Evolutionary conservation across 2,888 invertebrate genomes (phyloP).

Genomic region (Beris morrisii): DNA sequence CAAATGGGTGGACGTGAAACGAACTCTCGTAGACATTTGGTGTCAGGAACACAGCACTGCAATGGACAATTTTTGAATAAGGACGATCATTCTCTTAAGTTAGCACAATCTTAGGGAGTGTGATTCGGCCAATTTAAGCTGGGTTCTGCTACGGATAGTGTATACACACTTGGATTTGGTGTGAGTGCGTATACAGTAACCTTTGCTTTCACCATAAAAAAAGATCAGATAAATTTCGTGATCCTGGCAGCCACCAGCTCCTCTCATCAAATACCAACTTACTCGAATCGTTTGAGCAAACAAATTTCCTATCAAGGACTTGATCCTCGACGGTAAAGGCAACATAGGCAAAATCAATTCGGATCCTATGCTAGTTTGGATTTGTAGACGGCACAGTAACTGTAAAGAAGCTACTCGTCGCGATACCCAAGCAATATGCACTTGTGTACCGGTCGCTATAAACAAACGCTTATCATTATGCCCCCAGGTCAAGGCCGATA

Average conservation of each 20-base stretch:
- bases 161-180: too few relatives aligned
- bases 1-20: conserved; percentile 88
- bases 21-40: conserved; percentile 84
- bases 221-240: too few relatives aligned
- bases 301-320: conserved; percentile 80
- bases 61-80: background rate
- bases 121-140: too few relatives aligned
- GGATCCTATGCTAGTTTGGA: conserved; percentile 72
- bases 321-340: conserved; percentile 85
- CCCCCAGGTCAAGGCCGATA: conserved; percentile 96
- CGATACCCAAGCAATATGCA: conserved; percentile 93
- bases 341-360: conserved; percentile 76
- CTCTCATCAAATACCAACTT: conserved; percentile 45
- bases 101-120: too few relatives aligned
- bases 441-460: conserved; percentile 86
- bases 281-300: conserved; percentile 94
- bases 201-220: too few relatives aligned
- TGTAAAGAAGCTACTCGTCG: conserved; percentile 88
- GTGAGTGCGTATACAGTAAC: too few relatives aligned
- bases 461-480: conserved; percentile 96
- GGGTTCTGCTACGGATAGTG: too few relatives aligned
- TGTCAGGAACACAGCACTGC: conserved; percentile 93
- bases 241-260: too few relatives aligned
- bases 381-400: conserved; percentile 80
- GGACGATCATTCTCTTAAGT: too few relatives aligned